These are phyloP conservation scores for Thalassaphorura encarpata DNA, from an alignment of 1,140 invertebrate species.

Conservation along the genomic window DNA sequence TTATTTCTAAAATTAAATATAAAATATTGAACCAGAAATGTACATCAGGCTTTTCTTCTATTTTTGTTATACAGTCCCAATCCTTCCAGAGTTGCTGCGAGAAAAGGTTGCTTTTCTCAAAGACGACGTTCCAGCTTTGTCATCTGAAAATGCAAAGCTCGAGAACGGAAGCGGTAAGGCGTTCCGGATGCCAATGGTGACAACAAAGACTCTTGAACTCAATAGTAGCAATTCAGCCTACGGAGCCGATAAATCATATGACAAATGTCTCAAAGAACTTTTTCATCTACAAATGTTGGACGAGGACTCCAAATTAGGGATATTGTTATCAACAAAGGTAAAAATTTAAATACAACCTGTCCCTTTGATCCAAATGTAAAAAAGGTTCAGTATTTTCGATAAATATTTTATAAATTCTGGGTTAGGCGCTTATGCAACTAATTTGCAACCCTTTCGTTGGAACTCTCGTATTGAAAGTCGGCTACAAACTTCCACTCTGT, in stretches of 20 bases:
- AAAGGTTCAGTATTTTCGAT: too few relatives aligned
- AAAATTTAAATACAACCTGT: neutral
- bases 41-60: neutral
- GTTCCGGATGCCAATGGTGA: too few relatives aligned
- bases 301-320: slow-evolving; percentile 65
- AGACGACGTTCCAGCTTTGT: too few relatives aligned
- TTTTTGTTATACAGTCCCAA: slow-evolving; percentile 56
- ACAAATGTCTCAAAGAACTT: slow-evolving; percentile 25
- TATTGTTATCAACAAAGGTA: slow-evolving; percentile 54
- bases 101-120: slow-evolving; percentile 36
- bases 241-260: too few relatives aligned
- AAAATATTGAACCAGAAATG: too few relatives aligned
- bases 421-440: slow-evolving; percentile 69
- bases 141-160: too few relatives aligned
- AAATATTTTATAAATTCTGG: slow-evolving; percentile 50
- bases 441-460: slow-evolving; percentile 72
- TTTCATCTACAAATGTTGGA: slow-evolving; percentile 34
- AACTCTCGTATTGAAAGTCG: slow-evolving; percentile 52
- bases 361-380: slow-evolving; percentile 3
- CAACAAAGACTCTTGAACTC: too few relatives aligned
- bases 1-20: too few relatives aligned
- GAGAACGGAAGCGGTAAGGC: too few relatives aligned
- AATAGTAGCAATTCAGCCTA: too few relatives aligned
- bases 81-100: slow-evolving; percentile 70
- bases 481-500: slow-evolving; percentile 71